Evolutionary conservation across 2,888 invertebrate genomes (phyloP), one percentile per base, ranked within the genome.

Genomic region (Rhagium mordax): DNA sequence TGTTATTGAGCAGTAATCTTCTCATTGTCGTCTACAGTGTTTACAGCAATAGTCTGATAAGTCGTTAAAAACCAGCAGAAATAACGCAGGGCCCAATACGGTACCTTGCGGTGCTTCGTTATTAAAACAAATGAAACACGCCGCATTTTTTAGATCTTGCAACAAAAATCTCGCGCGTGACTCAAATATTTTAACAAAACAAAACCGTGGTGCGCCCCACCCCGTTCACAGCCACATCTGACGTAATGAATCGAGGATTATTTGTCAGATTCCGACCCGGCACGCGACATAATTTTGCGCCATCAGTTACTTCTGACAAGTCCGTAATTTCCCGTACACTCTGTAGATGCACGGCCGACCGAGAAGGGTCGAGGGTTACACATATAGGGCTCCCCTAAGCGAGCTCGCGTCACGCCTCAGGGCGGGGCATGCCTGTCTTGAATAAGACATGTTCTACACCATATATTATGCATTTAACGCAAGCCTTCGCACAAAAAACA

Each of bases 381-480:
- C 61, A 69, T 61, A 61, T 62, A 51, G 29, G 53, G 71, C 74
- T 70, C 75, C 75, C 81, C 78, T 81, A 81, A 82, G 81, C 82
- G 81, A 81, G 84, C 81, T 80, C 78, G 77, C 74, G 85, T 81
- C 85, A 84, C 85, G 85, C 85, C 85, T 83, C 76, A 73, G 79
- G 85, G 85, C 84, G 85, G 82, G 76, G 85, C 82, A 71, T 79
- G 72, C 81, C 80, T 76, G 82, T 83, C 82, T 83, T 83, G 83
- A 85, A 85, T 85, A 84, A 85, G 84, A 85, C 84, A 85, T 85
- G 84, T 82, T 84, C 78, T 81, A 81, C 80, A 80, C 82, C 84
- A 85, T 85, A 84, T 85, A 85, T 85, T 85, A 85, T 85, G 84
- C 84, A 85, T 85, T 85, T 84, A 84, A 78, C 82, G 76, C 80